Conservation (phyloP, 1,140 invertebrate species). For the Bombus haemorrhoidalis region DNA sequence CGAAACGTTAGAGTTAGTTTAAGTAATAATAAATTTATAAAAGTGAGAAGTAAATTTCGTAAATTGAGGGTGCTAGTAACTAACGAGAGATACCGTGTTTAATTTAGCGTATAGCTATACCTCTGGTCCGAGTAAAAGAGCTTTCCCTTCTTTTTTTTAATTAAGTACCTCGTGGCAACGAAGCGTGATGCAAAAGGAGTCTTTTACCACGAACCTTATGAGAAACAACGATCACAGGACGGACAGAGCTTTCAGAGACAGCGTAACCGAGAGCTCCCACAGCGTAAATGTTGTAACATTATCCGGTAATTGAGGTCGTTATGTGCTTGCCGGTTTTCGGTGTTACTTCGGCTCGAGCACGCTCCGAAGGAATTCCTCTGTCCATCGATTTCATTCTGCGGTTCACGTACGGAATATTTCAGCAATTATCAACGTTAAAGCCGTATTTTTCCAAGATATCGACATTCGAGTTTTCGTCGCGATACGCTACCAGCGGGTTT, state of each 20-base stretch:
- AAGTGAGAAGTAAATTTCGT: background rate
- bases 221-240: constrained; percentile 49
- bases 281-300: constrained; percentile 17
- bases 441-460: background rate
- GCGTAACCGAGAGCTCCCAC: background rate
- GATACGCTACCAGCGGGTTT: background rate
- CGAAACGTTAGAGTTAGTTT: background rate
- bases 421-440: background rate
- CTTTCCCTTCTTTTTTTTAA: constrained; percentile 40
- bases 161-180: constrained; percentile 47
- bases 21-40: too few species aligned
- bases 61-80: background rate
- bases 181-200: constrained; percentile 46
- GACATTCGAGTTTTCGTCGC: background rate
- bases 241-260: constrained; percentile 30
- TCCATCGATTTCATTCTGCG: background rate
- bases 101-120: constrained; percentile 50
- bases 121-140: constrained; percentile 34
- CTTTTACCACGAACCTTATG: constrained; percentile 57
- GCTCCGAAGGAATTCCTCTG: background rate
- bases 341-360: background rate
- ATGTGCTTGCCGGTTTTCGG: background rate
- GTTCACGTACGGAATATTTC: background rate
- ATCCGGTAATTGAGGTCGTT: constrained; percentile 14
- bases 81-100: background rate